A percentile compares a stretch with the other conserved stretches of the same genome.
phyloP scores from a whole-genome alignment of 2,888 invertebrate species.

The Idaea aversata region DNA sequence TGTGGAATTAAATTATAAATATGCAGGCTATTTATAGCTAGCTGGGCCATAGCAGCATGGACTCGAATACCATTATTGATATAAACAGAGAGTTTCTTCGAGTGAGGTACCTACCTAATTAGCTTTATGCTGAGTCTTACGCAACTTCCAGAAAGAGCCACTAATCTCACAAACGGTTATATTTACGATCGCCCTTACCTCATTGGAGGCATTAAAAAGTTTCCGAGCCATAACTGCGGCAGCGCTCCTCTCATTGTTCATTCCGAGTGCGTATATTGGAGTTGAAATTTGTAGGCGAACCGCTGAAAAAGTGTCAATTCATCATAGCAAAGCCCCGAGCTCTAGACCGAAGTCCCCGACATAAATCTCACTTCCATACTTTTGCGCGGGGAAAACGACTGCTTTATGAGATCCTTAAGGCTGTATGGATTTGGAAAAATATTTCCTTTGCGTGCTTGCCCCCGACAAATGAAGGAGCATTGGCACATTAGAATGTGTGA shows the following conservation, averaged over 20 bases:
- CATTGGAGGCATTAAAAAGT: slow-evolving; percentile 77
- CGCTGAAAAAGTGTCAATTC: slow-evolving; percentile 79
- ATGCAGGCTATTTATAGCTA: slow-evolving; percentile 26
- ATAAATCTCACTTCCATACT: slow-evolving; percentile 81
- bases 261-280: slow-evolving; percentile 76
- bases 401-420: slow-evolving; percentile 81
- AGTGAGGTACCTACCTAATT: slow-evolving; percentile 38
- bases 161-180: slow-evolving; percentile 68
- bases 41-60: background rate
- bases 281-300: slow-evolving; percentile 74
- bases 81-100: slow-evolving; percentile 31
- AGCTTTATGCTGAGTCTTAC: slow-evolving; percentile 47
- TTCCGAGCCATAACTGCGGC: slow-evolving; percentile 66
- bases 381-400: slow-evolving; percentile 78
- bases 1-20: slow-evolving; percentile 49
- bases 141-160: slow-evolving; percentile 60
- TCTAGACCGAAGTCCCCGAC: slow-evolving; percentile 73
- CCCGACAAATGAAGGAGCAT: slow-evolving; percentile 77
- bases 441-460: slow-evolving; percentile 78
- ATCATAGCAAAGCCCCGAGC: slow-evolving; percentile 78
- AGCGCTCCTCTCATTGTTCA: slow-evolving; percentile 74
- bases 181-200: slow-evolving; percentile 68
- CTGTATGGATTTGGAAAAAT: slow-evolving; percentile 81
- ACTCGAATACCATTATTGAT: slow-evolving; percentile 29
- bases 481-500: slow-evolving; percentile 78